phyloP scores from a whole-genome alignment of 2,888 invertebrate genomes.

The Carabus problematicus region DNA sequence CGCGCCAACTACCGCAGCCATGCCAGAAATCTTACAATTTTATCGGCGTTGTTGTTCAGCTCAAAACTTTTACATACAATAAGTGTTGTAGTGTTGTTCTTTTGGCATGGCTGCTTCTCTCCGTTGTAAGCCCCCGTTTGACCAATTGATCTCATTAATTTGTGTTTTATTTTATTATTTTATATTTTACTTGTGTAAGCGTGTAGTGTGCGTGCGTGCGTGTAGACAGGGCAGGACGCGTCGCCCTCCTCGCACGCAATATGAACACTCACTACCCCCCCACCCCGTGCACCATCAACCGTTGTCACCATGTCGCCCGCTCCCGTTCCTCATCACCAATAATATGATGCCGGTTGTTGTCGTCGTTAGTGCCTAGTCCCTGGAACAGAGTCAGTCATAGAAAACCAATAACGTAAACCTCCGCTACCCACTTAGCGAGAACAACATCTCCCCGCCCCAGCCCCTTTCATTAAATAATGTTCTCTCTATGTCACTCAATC shows the following conservation, averaged over 20 bases:
- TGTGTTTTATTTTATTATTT: slow-evolving; percentile 35
- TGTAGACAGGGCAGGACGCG: background rate
- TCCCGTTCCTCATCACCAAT: background rate
- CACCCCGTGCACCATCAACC: background rate
- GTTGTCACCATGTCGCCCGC: background rate
- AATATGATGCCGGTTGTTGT: slow-evolving; percentile 8
- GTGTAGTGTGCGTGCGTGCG: slow-evolving; percentile 29
- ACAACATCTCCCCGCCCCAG: background rate
- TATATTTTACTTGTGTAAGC: slow-evolving; percentile 33
- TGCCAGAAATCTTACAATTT: slow-evolving; percentile 42
- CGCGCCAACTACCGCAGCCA: slow-evolving; percentile 26
- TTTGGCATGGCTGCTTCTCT: slow-evolving; percentile 38
- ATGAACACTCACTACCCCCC: slow-evolving; percentile 3
- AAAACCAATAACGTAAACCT: background rate
- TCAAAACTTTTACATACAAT: slow-evolving; percentile 42
- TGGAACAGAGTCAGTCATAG: background rate
- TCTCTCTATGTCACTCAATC: slow-evolving; percentile 13
- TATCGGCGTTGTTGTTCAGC: slow-evolving; percentile 43
- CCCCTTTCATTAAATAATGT: background rate
- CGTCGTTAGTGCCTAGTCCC: slow-evolving; percentile 13
- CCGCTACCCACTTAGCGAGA: slow-evolving; percentile 6
- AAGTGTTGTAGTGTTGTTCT: slow-evolving; percentile 42
- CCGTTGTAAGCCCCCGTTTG: slow-evolving; percentile 35
- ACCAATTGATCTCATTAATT: slow-evolving; percentile 43
- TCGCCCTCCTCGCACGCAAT: background rate